A percentile compares a stretch with the other conserved stretches of the same genome.
These are phyloP conservation scores for Oreocharis arfaki DNA, from an alignment of 2,113 vertebrate species.

Conservation along the genomic window DNA sequence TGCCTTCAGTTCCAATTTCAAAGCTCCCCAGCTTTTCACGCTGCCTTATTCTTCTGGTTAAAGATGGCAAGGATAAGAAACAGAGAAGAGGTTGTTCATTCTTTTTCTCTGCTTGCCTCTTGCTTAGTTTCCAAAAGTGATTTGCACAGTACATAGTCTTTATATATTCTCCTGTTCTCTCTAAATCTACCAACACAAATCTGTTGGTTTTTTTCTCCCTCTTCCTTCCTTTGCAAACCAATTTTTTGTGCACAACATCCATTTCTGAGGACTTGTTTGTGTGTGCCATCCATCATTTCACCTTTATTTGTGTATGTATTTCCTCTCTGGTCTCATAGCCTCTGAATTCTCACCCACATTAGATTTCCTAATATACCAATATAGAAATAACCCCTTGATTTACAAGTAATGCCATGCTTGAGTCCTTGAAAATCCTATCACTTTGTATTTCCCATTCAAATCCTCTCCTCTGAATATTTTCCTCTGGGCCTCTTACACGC, in stretches of 20 bases:
- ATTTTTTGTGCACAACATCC: not conserved
- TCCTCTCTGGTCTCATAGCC: not conserved
- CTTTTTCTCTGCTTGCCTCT: not conserved
- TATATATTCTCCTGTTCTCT: not conserved
- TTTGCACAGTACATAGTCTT: not conserved
- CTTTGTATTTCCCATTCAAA: not conserved
- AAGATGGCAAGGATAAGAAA: not conserved
- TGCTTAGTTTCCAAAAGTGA: not conserved
- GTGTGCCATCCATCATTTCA: not conserved
- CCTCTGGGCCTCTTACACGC: not conserved
- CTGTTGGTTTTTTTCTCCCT: not conserved
- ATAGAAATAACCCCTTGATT: not conserved
- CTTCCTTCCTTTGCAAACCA: not conserved
- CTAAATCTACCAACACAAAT: not conserved
- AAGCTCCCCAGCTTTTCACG: not conserved
- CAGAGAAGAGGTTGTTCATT: not conserved
- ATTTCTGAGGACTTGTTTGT: not conserved
- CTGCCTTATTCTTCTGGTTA: not conserved
- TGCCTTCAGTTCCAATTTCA: not conserved
- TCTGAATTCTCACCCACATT: not conserved
- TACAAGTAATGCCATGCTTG: not conserved
- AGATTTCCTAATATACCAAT: not conserved
- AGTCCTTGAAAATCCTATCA: not conserved
- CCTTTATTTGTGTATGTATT: not conserved
- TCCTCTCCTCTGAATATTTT: not conserved